A percentile compares a stretch with the other conserved stretches of the same genome.
These are phyloP conservation scores for Hermaeophaga mercurialis DNA, from an alignment of 2,888 invertebrate genomes.

Conservation along the genomic window DNA sequence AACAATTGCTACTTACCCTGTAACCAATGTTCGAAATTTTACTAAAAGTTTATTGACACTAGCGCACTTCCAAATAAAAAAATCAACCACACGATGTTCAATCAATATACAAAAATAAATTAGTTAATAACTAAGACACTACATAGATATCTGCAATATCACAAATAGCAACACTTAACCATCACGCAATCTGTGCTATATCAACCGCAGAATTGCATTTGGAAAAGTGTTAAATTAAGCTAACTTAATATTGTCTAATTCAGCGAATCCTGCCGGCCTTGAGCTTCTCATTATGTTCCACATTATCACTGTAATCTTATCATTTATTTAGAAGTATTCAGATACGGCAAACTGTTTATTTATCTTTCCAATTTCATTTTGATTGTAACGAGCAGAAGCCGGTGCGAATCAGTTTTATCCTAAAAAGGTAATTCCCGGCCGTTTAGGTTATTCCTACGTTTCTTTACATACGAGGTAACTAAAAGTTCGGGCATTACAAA, in stretches of 20 bases:
- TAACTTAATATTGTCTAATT: slow-evolving; percentile 45
- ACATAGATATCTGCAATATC: not conserved
- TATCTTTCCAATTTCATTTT: slow-evolving; percentile 20
- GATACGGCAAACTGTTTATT: slow-evolving; percentile 26
- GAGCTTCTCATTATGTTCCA: slow-evolving; percentile 44
- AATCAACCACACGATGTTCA: not conserved
- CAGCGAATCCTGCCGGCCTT: slow-evolving; percentile 46
- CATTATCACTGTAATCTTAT: slow-evolving; percentile 52
- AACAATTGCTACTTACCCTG: not conserved
- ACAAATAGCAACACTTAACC: slow-evolving; percentile 1
- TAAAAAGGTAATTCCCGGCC: not conserved
- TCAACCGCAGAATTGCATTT: slow-evolving; percentile 8
- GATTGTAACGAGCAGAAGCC: slow-evolving; percentile 10
- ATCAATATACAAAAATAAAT: not conserved
- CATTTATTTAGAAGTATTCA: slow-evolving; percentile 49
- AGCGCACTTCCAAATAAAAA: not conserved
- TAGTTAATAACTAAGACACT: not conserved
- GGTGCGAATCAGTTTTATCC: slow-evolving; percentile 9
- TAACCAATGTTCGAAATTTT: not conserved
- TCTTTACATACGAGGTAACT: no score
- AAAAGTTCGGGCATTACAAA: no score
- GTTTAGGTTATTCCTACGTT: no score
- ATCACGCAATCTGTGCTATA: not conserved
- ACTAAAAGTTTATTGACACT: not conserved
- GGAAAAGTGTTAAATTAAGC: slow-evolving; percentile 38